A percentile compares a stretch with the other conserved stretches of the same genome.
These are phyloP conservation scores for Petaurus breviceps DNA, from an alignment of 2,113 vertebrate species.

Conservation along the genomic window DNA sequence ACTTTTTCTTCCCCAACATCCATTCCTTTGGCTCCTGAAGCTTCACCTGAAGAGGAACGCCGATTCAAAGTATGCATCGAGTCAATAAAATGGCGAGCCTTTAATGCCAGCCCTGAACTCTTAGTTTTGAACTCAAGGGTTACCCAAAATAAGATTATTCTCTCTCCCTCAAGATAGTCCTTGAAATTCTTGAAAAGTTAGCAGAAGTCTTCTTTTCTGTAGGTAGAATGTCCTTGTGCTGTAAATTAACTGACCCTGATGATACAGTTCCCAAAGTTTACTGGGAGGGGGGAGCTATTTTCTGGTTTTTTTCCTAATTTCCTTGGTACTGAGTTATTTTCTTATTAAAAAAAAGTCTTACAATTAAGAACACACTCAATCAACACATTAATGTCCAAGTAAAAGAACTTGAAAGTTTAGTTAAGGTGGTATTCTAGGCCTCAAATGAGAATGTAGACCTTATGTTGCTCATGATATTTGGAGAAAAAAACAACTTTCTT, in stretches of 20 bases:
- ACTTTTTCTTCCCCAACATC: conserved; percentile 95
- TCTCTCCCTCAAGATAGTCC: neutral
- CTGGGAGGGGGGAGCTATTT: neutral
- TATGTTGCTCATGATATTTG: no score
- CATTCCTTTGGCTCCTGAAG: conserved; percentile 96
- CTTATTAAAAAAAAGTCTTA: neutral
- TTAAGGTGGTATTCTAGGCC: neutral
- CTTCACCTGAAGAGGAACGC: conserved; percentile 93
- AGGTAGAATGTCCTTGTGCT: neutral
- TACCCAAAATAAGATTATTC: neutral
- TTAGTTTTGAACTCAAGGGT: neutral
- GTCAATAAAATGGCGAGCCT: neutral
- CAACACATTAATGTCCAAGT: neutral
- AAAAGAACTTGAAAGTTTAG: neutral
- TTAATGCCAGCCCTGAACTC: neutral
- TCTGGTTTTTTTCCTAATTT: neutral
- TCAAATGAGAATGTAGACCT: no score
- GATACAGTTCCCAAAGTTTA: neutral
- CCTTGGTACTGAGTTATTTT: neutral
- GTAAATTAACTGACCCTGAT: neutral
- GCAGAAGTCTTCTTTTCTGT: neutral
- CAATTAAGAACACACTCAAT: neutral
- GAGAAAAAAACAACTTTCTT: no score
- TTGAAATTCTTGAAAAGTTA: neutral
- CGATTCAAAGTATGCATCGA: conserved; percentile 90